phyloP scores from a whole-genome alignment of 2,113 vertebrate species.

The Ondatra zibethicus region DNA sequence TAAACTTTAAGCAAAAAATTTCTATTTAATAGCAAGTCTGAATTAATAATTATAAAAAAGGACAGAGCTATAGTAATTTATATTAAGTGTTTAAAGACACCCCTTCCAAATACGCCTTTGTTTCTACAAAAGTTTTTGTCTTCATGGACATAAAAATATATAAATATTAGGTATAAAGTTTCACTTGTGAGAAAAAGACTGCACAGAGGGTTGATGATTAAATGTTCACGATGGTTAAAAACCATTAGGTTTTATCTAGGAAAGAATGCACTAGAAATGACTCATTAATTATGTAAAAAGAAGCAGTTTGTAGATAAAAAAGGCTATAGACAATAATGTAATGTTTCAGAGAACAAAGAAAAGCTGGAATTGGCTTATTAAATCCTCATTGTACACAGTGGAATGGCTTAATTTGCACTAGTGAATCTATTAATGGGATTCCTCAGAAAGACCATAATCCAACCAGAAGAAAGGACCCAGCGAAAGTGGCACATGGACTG shows the following conservation, averaged over 20 bases:
- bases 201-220: neutral
- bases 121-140: neutral
- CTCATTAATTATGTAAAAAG: neutral
- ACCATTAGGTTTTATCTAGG: neutral
- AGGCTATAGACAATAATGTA: neutral
- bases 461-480: neutral
- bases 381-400: neutral
- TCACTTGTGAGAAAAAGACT: neutral
- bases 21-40: neutral
- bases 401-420: neutral
- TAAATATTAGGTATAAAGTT: neutral
- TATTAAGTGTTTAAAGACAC: neutral
- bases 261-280: neutral
- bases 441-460: neutral
- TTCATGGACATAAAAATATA: neutral
- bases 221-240: neutral
- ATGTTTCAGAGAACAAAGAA: neutral
- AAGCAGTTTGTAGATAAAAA: neutral
- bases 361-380: neutral
- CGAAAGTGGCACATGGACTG: fast-evolving
- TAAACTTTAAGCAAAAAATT: neutral
- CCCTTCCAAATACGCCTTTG: neutral
- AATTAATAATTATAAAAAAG: neutral
- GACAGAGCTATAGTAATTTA: neutral
- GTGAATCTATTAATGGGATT: neutral